Evolutionary conservation across 2,888 invertebrate species (phyloP).

Genomic region (Corbicula japonica): DNA sequence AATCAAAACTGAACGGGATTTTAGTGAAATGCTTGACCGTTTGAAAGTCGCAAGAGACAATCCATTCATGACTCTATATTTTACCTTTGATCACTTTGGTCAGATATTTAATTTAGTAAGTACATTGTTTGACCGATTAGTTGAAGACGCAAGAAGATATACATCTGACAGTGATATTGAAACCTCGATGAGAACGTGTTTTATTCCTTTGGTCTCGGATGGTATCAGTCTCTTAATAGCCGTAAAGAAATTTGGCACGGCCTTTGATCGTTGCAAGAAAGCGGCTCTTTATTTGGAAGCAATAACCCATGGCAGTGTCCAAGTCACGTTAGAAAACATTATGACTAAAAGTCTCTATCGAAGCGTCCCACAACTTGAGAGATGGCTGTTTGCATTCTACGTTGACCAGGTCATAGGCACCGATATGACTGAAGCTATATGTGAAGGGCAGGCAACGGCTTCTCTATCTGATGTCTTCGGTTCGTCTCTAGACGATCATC

Average conservation of each 20-base stretch:
- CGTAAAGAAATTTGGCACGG: neutral
- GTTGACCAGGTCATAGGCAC: conserved; percentile 16
- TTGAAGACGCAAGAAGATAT: neutral
- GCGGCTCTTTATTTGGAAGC: neutral
- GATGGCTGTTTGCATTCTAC: conserved; percentile 33
- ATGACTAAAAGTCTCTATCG: neutral
- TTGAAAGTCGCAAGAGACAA: conserved; percentile 14
- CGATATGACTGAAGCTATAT: conserved; percentile 6
- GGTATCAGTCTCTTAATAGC: neutral
- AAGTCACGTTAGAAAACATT: neutral
- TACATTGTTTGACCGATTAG: conserved; percentile 12
- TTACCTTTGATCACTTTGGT: neutral
- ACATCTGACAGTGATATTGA: neutral
- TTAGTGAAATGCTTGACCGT: neutral
- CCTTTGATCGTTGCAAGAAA: conserved; percentile 12
- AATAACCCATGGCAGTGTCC: neutral
- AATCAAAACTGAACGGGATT: neutral
- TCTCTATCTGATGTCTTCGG: conserved; percentile 9
- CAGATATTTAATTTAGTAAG: neutral
- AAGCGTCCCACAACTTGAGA: neutral
- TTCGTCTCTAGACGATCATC: neutral
- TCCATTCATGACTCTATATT: conserved; percentile 8
- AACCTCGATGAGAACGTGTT: neutral
- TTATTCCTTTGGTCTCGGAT: conserved; percentile 1
- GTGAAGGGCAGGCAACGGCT: neutral